Evolutionary conservation across 1,140 invertebrate genomes (phyloP), one percentile per base, ranked within the genome.

Genomic region (Drosophila trapezifrons): DNA sequence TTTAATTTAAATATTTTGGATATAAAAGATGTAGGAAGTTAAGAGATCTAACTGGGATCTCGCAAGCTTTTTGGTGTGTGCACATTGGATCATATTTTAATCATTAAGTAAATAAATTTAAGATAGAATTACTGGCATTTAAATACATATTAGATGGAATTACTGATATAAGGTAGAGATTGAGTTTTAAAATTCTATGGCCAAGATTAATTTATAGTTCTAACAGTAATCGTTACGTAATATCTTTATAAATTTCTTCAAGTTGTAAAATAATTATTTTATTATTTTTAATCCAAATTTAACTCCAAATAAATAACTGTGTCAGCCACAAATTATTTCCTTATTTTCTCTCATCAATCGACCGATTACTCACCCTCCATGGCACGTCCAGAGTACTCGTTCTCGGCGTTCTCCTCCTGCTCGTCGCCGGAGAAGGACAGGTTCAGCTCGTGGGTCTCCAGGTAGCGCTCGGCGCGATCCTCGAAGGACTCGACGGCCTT

Each of bases 391-490:
- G 71, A 72, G 54, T 79, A 91, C 12, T 55, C 85, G 71, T 89
- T 89, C 69, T 91, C 90, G 47, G 82, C 55, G 43, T 90, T 85
- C 46, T 91, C 90, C 60, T 86, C 86, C 49, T 89, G 80, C 52
- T 87, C 78, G 55, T 91, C 90, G 20, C 80, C 76, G 10, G 91
- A 85, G 76, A 92, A 82, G 59, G 86, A 77, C 17, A 93, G 86
- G 65, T 91, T 92, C 62, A 93, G 67, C 69, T 93, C 91, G 55
- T 93, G 92, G 25, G 86, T 91, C 57, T 87, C 73, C 56, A 93
- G 77, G 80, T 92, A 93, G 58, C 91, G 85, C 54, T 90, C 85
- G 72, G 91, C 90, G 76, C 92, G 92, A 65, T 93, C 93, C 55
- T 90, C 90, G 47, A 91, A 90, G 49, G 90, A 90, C 76, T 91